A percentile compares a stretch with the other conserved stretches of the same genome.
phyloP scores from a whole-genome alignment of 2,113 vertebrate species.

The Clarias batrachus region DNA sequence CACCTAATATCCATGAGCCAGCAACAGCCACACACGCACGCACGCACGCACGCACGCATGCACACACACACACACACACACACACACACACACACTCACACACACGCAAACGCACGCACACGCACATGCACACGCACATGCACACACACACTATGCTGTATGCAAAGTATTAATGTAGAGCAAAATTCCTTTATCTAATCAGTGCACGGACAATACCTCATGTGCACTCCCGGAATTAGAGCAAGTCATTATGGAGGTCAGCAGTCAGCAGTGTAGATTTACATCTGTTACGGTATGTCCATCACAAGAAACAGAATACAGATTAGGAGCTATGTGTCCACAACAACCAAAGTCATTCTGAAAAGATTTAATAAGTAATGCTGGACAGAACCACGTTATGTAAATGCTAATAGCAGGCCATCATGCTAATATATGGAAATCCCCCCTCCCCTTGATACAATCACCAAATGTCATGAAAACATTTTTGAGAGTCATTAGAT shows the following conservation, averaged over 20 bases:
- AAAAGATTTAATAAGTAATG: constrained; percentile 13
- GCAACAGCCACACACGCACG: neutral
- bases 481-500: constrained; percentile 38
- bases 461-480: constrained; percentile 44
- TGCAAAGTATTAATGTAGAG: neutral
- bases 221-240: neutral
- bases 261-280: constrained; percentile 36
- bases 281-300: constrained; percentile 34
- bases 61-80: neutral
- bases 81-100: too few relatives aligned
- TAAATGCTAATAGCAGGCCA: constrained; percentile 16
- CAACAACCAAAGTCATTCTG: constrained; percentile 3
- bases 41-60: too few relatives aligned
- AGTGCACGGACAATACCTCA: neutral
- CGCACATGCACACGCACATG: neutral
- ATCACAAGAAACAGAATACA: constrained; percentile 31
- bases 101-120: too few relatives aligned
- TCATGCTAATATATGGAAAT: constrained; percentile 52
- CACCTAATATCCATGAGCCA: neutral
- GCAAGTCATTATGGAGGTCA: constrained; percentile 30
- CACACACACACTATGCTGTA: neutral
- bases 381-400: constrained; percentile 1
- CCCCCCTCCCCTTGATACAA: constrained; percentile 14
- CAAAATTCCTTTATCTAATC: neutral
- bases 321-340: neutral